Conservation (phyloP, 2,888 invertebrate genomes). For the Epiblema foenella region DNA sequence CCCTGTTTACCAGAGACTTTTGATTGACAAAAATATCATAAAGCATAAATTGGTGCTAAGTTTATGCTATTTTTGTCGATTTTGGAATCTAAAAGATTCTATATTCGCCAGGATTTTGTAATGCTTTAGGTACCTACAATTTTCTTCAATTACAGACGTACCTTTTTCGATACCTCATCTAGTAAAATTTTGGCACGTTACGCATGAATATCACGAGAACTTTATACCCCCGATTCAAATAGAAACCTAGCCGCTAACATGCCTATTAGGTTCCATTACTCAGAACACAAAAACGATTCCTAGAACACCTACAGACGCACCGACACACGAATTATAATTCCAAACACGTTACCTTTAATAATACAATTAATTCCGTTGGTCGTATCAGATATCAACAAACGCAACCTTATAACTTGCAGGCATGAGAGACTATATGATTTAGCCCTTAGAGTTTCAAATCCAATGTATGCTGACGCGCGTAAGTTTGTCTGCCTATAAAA, state of each 20-base stretch:
- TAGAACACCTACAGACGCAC: constrained; percentile 64
- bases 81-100: too few relatives aligned
- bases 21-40: too few relatives aligned
- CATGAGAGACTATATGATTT: constrained; percentile 42
- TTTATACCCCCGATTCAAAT: background rate
- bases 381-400: constrained; percentile 62
- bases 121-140: too few relatives aligned
- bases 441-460: constrained; percentile 48
- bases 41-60: too few relatives aligned
- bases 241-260: background rate
- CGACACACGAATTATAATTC: constrained; percentile 68
- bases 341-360: constrained; percentile 69
- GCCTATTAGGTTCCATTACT: constrained; percentile 21
- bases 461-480: constrained; percentile 22
- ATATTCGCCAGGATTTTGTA: too few relatives aligned
- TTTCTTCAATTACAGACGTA: background rate
- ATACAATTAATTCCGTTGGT: constrained; percentile 81
- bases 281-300: constrained; percentile 63
- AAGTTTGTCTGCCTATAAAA: constrained; percentile 53
- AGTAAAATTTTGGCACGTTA: background rate
- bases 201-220: background rate
- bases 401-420: constrained; percentile 50
- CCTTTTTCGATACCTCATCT: background rate
- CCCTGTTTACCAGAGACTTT: too few relatives aligned
- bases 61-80: too few relatives aligned